A percentile compares a stretch with the other conserved stretches of the same genome.
phyloP scores from a whole-genome alignment of 2,797 vertebrate genomes.

The Sebastes minor region DNA sequence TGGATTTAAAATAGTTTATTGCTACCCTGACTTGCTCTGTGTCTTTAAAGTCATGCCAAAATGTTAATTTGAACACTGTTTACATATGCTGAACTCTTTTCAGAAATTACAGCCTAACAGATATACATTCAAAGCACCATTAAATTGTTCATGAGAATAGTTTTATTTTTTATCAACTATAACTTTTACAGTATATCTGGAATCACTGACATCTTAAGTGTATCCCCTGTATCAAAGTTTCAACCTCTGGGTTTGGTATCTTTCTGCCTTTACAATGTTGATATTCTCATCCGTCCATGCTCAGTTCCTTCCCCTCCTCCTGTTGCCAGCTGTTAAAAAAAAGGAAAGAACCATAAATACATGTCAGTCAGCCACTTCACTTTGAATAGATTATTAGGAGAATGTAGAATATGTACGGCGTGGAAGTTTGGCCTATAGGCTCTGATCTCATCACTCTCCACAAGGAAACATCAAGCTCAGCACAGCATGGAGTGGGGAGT shows the following conservation, averaged over 20 bases:
- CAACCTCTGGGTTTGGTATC: constrained; percentile 19
- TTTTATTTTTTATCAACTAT: constrained; percentile 45
- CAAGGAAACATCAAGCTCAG: constrained; percentile 33
- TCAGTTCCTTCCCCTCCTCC: constrained; percentile 64
- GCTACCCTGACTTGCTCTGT: constrained; percentile 13
- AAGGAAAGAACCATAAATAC: constrained; percentile 11
- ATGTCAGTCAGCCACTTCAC: not conserved
- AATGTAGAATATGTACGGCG: not conserved
- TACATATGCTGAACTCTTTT: constrained; percentile 22
- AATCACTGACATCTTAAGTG: constrained; percentile 41
- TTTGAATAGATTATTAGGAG: not conserved
- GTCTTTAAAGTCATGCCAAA: constrained; percentile 49
- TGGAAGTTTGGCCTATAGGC: constrained; percentile 1
- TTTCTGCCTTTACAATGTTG: constrained; percentile 27
- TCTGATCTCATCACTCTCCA: constrained; percentile 27
- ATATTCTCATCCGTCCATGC: constrained; percentile 8
- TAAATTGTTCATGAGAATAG: constrained; percentile 46
- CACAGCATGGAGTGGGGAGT: constrained; percentile 7
- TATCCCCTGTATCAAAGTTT: constrained; percentile 28
- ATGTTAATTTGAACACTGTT: constrained; percentile 37
- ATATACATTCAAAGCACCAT: constrained; percentile 68
- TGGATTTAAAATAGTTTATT: constrained; percentile 35
- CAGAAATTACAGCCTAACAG: constrained; percentile 11
- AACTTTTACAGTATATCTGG: constrained; percentile 37
- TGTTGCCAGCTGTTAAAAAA: constrained; percentile 56